Base-by-base conservation (phyloP, 53 echinoderm and acorn worm genomes). In the Arbacia lixula region DNA sequence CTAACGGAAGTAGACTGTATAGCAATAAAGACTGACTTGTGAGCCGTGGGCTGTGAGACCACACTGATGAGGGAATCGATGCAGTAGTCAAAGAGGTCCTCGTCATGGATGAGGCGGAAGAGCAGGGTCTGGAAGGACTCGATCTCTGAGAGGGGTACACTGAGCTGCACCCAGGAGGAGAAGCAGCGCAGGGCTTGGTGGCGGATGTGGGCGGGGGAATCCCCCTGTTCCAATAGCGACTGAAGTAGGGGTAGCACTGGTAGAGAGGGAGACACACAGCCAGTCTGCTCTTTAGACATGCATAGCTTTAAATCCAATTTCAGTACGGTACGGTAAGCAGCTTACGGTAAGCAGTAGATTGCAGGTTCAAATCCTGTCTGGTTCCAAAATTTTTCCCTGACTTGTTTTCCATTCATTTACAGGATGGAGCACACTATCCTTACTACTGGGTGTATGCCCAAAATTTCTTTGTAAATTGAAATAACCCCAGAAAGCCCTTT, bases 141-240 rank as follows among this genome's bases (percentile, higher is more conserved):
- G 21, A 99, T 83, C 57, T 99, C 99, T 16, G 32, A 71, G 84
- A 99, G 91, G 0, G 99, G 95, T 3, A 99, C 92, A 22, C 88
- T 86, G 11, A 99, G 87, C 82, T 94, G 92, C 2, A 99, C 95
- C 99, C 99, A 99, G 63, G 94, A 94, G 39, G 99, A 92, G 88
- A 99, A 89, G 52, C 99, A 99, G 50, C 90, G 74, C 41, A 99
- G 64, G 25, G 99, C 92, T 26, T 95, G 95, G 27, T 90, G 92
- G 28, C 94, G 88, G 78, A 99, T 95, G 28, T 88, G 84, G 12
- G 77, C 76, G 12, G 99, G 99, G 0, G 99, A 95, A 35, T 99
- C 94, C 10, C 67, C 72, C 51, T 92, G 90, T 72, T 84, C 89
- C 6, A 99, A 61, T 24, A 99, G 77, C 11, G 88, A 89, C 68